These are phyloP conservation scores for Cephus runcator DNA, from an alignment of 2,888 invertebrate genomes.

Conservation along the genomic window DNA sequence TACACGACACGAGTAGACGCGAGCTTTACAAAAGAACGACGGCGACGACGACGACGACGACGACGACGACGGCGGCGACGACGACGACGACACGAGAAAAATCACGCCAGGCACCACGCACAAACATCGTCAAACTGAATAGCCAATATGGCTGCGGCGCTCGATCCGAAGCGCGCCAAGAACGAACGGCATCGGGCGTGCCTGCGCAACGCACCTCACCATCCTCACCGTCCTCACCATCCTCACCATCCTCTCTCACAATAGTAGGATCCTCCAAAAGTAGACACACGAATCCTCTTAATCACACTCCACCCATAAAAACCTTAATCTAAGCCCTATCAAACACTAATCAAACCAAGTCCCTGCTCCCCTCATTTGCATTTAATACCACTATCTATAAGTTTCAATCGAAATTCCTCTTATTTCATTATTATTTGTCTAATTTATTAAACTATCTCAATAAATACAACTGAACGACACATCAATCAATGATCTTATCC, in stretches of 20 bases:
- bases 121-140: constrained; percentile 40
- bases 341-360: background rate
- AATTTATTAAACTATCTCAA: background rate
- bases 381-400: background rate
- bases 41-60: background rate
- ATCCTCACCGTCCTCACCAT: background rate
- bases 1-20: background rate
- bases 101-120: constrained; percentile 41
- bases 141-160: constrained; percentile 36
- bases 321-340: background rate
- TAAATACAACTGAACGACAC: background rate
- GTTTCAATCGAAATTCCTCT: background rate
- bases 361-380: background rate
- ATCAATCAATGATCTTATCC: background rate
- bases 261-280: background rate
- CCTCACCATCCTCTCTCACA: background rate
- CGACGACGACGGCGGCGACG: constrained; percentile 16
- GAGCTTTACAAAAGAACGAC: background rate
- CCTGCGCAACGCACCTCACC: background rate
- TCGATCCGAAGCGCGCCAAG: constrained; percentile 38
- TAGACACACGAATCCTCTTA: background rate
- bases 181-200: constrained; percentile 21
- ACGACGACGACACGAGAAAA: constrained; percentile 29
- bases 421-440: background rate
- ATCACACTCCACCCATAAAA: background rate